Evolutionary conservation across 2,113 vertebrate genomes (phyloP).

Genomic region (Engystomops pustulosus): DNA sequence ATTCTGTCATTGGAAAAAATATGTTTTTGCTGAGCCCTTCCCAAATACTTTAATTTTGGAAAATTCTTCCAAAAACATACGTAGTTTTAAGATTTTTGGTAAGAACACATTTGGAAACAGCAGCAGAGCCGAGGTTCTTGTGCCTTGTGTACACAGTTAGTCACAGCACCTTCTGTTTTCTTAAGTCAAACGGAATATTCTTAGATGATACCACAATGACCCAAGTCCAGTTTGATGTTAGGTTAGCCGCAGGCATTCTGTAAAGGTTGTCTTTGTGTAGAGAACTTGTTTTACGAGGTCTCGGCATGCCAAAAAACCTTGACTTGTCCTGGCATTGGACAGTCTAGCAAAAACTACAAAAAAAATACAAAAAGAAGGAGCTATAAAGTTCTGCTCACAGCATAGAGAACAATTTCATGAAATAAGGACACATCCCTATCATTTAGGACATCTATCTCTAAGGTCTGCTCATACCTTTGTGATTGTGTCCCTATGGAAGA

Average conservation of each 20-base stretch:
- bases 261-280: constrained; percentile 17
- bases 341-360: background rate
- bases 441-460: background rate
- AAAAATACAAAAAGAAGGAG: background rate
- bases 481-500: too few relatives aligned
- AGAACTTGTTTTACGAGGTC: background rate
- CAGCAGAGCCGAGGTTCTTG: background rate
- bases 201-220: constrained; percentile 16
- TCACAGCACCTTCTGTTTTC: constrained; percentile 24
- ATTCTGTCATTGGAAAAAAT: constrained; percentile 10
- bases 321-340: background rate
- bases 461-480: background rate
- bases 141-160: constrained; percentile 19
- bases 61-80: constrained; percentile 18
- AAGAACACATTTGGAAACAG: constrained; percentile 17
- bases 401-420: background rate
- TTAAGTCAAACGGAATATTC: constrained; percentile 12
- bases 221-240: background rate
- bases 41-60: constrained; percentile 36
- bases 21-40: constrained; percentile 25
- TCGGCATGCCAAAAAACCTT: background rate
- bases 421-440: background rate
- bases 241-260: background rate
- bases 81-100: constrained; percentile 33
- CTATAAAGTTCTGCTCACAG: background rate